Conservation (phyloP, 2,113 vertebrate genomes). For the Macquaria ambigua region DNA sequence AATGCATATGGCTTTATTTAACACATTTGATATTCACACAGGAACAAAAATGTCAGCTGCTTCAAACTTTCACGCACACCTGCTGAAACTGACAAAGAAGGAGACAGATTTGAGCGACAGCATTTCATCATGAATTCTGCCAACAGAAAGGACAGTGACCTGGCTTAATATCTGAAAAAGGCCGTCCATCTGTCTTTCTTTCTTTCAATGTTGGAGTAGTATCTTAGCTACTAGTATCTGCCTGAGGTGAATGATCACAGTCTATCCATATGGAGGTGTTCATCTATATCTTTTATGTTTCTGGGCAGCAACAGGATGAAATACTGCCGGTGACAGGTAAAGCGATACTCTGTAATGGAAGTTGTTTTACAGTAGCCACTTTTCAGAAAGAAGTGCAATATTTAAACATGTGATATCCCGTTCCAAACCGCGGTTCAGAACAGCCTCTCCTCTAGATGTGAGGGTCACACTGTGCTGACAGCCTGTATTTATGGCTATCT, state of each 20-base stretch:
- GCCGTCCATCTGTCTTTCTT: slow-evolving; percentile 27
- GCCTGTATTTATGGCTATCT: slow-evolving; percentile 80
- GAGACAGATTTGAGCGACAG: slow-evolving; percentile 2
- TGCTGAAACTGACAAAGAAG: slow-evolving; percentile 46
- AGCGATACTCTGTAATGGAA: slow-evolving; percentile 71
- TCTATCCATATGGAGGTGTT: slow-evolving; percentile 59
- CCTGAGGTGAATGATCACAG: slow-evolving; percentile 43
- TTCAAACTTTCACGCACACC: slow-evolving; percentile 42
- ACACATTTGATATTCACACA: slow-evolving; percentile 32
- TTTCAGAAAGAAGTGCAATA: slow-evolving; percentile 77
- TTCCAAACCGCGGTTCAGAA: slow-evolving; percentile 71
- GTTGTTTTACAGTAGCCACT: slow-evolving; percentile 83
- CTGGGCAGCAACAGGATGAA: slow-evolving; percentile 67
- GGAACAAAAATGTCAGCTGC: slow-evolving; percentile 23
- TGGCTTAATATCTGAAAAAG: slow-evolving; percentile 46
- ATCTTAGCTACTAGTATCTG: slow-evolving; percentile 1
- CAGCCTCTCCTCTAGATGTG: slow-evolving; percentile 66
- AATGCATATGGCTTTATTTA: slow-evolving; percentile 48
- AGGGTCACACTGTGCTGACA: slow-evolving; percentile 74
- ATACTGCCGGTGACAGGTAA: slow-evolving; percentile 75
- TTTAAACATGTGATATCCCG: slow-evolving; percentile 82
- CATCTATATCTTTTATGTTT: slow-evolving; percentile 69
- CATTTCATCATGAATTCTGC: slow-evolving; percentile 7
- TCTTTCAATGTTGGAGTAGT: slow-evolving; percentile 20
- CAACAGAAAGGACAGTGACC: slow-evolving; percentile 24